Conservation (phyloP, 2,888 invertebrate species). For the Callyntrura guangdongensis region DNA sequence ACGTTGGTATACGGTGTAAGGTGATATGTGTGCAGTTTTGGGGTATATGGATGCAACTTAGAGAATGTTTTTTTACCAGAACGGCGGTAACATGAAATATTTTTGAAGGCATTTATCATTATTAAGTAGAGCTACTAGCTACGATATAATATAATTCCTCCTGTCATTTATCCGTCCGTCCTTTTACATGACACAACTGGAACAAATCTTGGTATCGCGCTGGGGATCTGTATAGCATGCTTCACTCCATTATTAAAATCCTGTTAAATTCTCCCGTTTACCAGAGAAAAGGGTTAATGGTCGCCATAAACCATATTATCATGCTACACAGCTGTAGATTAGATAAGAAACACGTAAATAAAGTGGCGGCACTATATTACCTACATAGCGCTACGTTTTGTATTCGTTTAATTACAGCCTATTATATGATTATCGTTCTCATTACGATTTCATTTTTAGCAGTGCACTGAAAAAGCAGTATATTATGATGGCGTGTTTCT, state of each 20-base stretch:
- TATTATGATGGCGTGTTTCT: neutral
- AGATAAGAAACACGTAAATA: neutral
- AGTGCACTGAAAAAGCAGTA: neutral
- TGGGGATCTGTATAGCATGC: no score
- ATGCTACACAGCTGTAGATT: no score
- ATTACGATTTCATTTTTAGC: conserved; percentile 41
- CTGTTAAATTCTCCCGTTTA: no score
- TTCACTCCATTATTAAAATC: no score
- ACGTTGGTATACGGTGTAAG: neutral
- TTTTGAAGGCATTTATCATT: conserved; percentile 42
- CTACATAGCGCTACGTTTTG: neutral
- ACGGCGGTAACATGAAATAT: conserved; percentile 17
- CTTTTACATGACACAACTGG: neutral
- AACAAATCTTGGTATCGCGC: neutral
- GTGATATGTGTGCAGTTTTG: neutral
- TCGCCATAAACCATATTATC: no score
- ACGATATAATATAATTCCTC: neutral
- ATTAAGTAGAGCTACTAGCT: neutral
- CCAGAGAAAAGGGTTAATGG: no score
- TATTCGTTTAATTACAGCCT: neutral
- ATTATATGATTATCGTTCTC: conserved; percentile 21
- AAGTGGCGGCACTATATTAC: neutral
- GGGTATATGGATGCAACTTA: neutral
- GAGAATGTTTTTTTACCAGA: no score
- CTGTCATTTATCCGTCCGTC: no score